These are phyloP conservation scores for Acrossocheilus fasciatus DNA, from an alignment of 2,797 vertebrate species.

Conservation along the genomic window DNA sequence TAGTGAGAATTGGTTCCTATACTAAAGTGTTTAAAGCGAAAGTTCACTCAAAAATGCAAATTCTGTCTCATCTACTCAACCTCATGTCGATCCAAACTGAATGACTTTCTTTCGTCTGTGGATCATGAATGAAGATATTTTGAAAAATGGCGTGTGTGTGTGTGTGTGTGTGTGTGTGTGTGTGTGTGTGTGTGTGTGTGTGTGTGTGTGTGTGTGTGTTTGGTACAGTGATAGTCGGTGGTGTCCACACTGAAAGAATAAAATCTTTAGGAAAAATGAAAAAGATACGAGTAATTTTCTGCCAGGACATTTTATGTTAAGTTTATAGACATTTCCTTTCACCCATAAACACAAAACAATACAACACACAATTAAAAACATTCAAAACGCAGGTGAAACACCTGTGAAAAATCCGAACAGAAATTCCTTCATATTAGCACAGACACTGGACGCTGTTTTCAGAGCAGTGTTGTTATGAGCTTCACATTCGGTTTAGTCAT, in stretches of 20 bases:
- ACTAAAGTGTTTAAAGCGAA: background rate
- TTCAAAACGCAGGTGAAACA: background rate
- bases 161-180: no score
- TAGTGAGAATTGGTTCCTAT: no score
- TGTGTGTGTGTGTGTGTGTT: no score
- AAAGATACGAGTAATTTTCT: background rate
- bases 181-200: no score
- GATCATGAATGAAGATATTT: no score
- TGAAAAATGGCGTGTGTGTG: no score
- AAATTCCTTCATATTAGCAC: background rate
- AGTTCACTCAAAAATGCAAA: background rate
- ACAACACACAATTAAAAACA: background rate
- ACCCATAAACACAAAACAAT: background rate
- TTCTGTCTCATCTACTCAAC: background rate
- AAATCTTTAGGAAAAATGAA: no score
- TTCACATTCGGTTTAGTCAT: background rate
- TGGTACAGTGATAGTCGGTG: no score
- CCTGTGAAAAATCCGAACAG: background rate
- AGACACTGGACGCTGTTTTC: background rate
- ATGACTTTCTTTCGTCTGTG: no score
- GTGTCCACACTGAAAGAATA: no score
- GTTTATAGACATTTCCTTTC: background rate
- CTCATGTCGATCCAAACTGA: background rate
- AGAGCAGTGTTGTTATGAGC: background rate
- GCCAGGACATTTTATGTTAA: no score